Base-by-base conservation (phyloP, 1,140 invertebrate species). In the Maconellicoccus hirsutus region DNA sequence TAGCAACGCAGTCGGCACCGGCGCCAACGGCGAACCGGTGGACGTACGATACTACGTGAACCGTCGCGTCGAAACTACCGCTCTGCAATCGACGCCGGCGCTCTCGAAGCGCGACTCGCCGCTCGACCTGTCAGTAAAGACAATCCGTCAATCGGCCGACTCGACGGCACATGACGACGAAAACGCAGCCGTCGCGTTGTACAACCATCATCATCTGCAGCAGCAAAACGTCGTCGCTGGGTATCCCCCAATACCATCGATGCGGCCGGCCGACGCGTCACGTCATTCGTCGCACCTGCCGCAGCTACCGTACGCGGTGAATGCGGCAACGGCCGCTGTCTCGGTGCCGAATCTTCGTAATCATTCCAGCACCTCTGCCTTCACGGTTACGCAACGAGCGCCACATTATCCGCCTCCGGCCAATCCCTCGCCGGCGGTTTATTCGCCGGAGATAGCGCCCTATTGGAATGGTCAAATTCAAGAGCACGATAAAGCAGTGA, bases 41-140 rank as follows among this genome's bases (percentile, higher is more conserved):
- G 61, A 66, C 61, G 25, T 25, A 19, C 61, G 25, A 26, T 66
- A 66, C 61, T 66, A 66, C 25, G 42, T 52, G 3, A 52, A 52
- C 42, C 61, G 61, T 23, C 61, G 61, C 21, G 4, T 66, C 10
- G 61, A 66, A 66, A 25, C 61, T 3, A 66, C 61, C 10, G 61
- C 25, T 22, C 8, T 25, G 19, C 21, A 23, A 66, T 3, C 52
- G 16, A 4, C 61, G 19, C 61, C 61, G 16, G 61, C 25, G 2
- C 3, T 66, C 4, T 4, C 78, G 70, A 88, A 86, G 78, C 81
- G 86, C 38, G 88, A 91, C 76, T 91, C 89, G 0, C 90, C 90
- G 0, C 77, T 93, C 61, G 91, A 93, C 79, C 80, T 93, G 14
- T 92, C 90, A 0, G 89, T 93, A 38, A 92, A 92, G 77, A 92